A percentile compares a stretch with the other conserved stretches of the same genome.
These are phyloP conservation scores for Dendrophyllia cribrosa DNA, from an alignment of 64 coral and sea anemone species.

Conservation along the genomic window DNA sequence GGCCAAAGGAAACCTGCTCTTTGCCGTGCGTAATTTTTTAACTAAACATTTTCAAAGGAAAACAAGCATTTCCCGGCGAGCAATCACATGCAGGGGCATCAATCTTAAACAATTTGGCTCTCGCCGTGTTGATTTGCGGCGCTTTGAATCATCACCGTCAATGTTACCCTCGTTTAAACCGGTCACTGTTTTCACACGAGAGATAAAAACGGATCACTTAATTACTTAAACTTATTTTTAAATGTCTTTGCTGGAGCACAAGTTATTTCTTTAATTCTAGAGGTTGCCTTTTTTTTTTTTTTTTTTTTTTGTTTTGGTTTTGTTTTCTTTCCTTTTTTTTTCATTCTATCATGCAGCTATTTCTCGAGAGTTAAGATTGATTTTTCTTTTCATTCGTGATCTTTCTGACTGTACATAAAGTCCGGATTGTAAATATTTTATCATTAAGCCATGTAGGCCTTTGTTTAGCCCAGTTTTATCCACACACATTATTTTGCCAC, in stretches of 20 bases:
- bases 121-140: conserved; percentile 21
- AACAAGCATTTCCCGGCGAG: conserved; percentile 45
- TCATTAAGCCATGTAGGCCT: too few species aligned
- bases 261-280: neutral
- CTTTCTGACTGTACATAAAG: too few species aligned
- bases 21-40: conserved; percentile 82
- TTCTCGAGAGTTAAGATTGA: too few species aligned
- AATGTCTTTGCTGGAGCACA: neutral
- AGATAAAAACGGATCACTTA: conserved; percentile 39
- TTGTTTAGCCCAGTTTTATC: too few species aligned
- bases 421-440: too few species aligned
- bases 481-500: too few species aligned
- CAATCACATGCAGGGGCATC: neutral
- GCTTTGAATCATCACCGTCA: conserved; percentile 1
- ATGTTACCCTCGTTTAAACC: neutral
- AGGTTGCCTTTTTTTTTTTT: neutral
- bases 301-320: neutral
- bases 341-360: too few species aligned
- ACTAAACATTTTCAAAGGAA: conserved; percentile 80
- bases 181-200: conserved; percentile 30
- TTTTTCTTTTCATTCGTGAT: too few species aligned
- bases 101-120: conserved; percentile 12
- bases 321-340: too few species aligned
- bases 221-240: conserved; percentile 40
- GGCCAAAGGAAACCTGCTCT: conserved; percentile 38